Conservation (phyloP, 2,797 vertebrate species). For the Cirrhinus molitorella region DNA sequence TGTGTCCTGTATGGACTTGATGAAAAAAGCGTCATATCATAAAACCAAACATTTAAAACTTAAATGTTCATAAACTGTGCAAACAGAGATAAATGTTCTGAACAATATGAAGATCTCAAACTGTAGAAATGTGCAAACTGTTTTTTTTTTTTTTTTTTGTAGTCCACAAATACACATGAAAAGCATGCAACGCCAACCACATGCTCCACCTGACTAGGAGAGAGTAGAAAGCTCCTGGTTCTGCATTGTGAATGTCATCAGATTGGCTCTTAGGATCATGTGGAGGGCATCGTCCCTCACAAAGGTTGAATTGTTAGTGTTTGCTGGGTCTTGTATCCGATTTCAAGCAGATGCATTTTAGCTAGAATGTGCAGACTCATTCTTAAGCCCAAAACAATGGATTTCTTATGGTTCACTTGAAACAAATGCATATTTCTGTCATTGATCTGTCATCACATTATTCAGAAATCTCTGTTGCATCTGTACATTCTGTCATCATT, state of each 20-base stretch:
- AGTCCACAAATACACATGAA: constrained; percentile 1
- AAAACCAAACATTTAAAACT: background rate
- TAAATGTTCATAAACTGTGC: background rate
- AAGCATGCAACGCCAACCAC: background rate
- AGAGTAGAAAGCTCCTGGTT: constrained; percentile 29
- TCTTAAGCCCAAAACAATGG: constrained; percentile 17
- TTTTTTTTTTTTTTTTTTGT: too few relatives aligned
- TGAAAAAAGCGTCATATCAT: background rate
- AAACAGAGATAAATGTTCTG: background rate
- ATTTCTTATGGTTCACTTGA: constrained; percentile 28
- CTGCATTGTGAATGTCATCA: constrained; percentile 22
- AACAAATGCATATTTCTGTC: constrained; percentile 11
- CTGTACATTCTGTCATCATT: background rate
- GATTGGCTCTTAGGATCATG: constrained; percentile 11
- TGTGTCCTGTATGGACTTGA: background rate
- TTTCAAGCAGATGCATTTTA: constrained; percentile 39
- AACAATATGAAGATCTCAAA: background rate
- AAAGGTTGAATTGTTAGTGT: constrained; percentile 49
- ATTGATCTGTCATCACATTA: background rate
- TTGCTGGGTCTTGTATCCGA: background rate
- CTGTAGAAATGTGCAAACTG: background rate
- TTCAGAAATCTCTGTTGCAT: background rate
- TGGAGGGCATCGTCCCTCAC: background rate
- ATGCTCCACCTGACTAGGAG: background rate
- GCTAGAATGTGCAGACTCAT: constrained; percentile 23